These are phyloP conservation scores for Cromileptes altivelis DNA, from an alignment of 2,113 vertebrate species.

Conservation along the genomic window DNA sequence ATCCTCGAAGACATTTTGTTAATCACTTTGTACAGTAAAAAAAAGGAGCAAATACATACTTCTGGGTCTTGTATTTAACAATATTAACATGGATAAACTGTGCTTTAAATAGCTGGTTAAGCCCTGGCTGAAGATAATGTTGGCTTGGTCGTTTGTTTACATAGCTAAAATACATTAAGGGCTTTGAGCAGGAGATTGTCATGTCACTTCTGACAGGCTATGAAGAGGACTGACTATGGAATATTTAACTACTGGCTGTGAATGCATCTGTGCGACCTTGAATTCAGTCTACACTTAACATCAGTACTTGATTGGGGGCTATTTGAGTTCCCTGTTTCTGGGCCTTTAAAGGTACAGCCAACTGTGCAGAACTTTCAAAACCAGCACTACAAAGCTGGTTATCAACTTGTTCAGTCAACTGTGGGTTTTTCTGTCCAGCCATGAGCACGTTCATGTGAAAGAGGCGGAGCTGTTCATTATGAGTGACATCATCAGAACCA, in stretches of 20 bases:
- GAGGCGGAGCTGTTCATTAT: no score
- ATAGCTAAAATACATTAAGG: background rate
- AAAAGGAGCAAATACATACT: background rate
- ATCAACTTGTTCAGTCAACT: no score
- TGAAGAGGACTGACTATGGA: background rate
- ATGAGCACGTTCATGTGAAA: no score
- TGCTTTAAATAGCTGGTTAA: slow-evolving; percentile 6
- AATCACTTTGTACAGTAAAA: background rate
- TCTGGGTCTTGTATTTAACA: background rate
- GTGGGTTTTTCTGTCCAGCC: no score
- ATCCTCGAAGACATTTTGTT: background rate
- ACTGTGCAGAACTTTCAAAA: no score
- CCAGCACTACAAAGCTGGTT: no score
- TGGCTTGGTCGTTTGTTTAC: background rate
- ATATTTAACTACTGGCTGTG: background rate
- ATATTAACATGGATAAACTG: background rate
- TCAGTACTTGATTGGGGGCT: background rate
- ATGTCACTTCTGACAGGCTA: background rate
- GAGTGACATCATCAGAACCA: no score
- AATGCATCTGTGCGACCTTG: background rate
- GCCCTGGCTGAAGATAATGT: background rate
- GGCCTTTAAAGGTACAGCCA: background rate
- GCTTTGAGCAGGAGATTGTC: background rate
- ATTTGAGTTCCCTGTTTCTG: background rate
- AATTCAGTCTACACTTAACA: background rate